These are phyloP conservation scores for Drosophila paulistorum DNA, from an alignment of 1,140 invertebrate genomes.

Conservation along the genomic window DNA sequence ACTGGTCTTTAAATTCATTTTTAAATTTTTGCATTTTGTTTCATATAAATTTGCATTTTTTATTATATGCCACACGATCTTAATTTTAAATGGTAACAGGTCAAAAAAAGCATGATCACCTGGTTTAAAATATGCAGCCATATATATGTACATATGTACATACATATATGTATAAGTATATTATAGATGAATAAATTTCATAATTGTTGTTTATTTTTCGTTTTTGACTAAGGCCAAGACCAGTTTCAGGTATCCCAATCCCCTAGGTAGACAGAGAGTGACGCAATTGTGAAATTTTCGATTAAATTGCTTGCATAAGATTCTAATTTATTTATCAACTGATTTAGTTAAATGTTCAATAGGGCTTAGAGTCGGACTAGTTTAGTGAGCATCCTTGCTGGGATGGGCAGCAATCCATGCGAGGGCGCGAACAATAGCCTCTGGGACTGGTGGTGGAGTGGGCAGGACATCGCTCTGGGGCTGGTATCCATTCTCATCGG, in stretches of 20 bases:
- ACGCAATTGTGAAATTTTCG: background rate
- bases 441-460: conserved; percentile 88
- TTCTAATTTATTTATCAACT: conserved; percentile 16
- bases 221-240: background rate
- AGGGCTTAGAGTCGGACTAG: background rate
- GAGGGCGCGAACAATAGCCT: conserved; percentile 86
- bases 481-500: conserved; percentile 84
- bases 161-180: too few species aligned
- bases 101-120: background rate
- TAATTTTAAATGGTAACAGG: background rate
- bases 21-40: background rate
- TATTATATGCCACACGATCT: background rate
- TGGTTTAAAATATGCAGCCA: background rate
- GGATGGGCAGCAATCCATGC: conserved; percentile 82
- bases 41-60: conserved; percentile 1
- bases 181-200: background rate
- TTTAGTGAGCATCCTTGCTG: conserved; percentile 35
- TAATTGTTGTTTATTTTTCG: background rate
- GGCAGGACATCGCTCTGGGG: conserved; percentile 84
- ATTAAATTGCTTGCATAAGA: conserved; percentile 10
- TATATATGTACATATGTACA: background rate
- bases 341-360: background rate
- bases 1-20: background rate
- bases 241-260: background rate
- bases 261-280: background rate